Evolutionary conservation across 2,113 vertebrate species (phyloP).

Genomic region (Tinamus guttatus): DNA sequence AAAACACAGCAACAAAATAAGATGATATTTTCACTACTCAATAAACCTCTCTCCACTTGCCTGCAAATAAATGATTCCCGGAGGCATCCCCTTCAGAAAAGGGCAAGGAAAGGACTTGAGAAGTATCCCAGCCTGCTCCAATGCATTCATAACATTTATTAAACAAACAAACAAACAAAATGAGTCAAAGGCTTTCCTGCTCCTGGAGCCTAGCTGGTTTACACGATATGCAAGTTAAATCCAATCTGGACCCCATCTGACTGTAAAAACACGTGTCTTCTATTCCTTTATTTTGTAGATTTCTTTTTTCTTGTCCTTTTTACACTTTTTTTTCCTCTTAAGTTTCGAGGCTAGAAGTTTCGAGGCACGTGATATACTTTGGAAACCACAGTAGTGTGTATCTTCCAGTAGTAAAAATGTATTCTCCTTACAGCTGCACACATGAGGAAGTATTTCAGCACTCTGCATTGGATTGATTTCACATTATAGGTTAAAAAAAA

Average conservation of each 20-base stretch:
- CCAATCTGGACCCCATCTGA: not conserved
- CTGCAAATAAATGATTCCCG: slow-evolving; percentile 67
- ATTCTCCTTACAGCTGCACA: not conserved
- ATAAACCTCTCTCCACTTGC: slow-evolving; percentile 50
- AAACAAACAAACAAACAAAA: not conserved
- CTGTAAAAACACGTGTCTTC: not conserved
- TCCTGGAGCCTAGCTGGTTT: not conserved
- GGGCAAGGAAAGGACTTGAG: slow-evolving; percentile 31
- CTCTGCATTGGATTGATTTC: not conserved
- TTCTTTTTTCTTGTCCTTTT: not conserved
- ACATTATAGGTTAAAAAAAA: not conserved
- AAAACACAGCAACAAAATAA: slow-evolving; percentile 58
- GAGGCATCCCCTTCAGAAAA: slow-evolving; percentile 1
- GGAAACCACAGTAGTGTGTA: not conserved
- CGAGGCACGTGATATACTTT: not conserved
- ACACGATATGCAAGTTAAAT: not conserved
- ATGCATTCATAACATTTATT: not conserved
- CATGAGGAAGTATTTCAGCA: not conserved
- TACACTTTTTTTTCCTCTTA: not conserved
- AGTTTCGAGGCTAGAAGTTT: too few relatives aligned
- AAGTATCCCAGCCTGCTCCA: not conserved
- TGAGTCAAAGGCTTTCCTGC: not conserved
- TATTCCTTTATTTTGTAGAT: too few relatives aligned
- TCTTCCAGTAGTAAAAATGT: slow-evolving; percentile 10
- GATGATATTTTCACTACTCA: slow-evolving; percentile 55